phyloP scores from a whole-genome alignment of 2,888 invertebrate species.

The Pachymerium ferrugineum region DNA sequence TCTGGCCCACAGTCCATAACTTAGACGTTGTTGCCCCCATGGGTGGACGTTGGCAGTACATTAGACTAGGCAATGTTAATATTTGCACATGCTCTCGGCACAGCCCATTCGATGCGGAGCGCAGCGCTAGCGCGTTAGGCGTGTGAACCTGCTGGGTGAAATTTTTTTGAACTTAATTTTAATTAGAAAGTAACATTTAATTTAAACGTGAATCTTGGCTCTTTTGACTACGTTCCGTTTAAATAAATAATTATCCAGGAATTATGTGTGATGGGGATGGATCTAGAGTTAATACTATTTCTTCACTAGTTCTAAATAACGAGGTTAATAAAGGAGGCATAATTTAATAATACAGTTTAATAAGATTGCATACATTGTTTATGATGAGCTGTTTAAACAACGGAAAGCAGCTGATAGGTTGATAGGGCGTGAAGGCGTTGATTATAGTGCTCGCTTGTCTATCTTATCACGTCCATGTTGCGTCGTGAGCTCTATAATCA shows the following conservation, averaged over 20 bases:
- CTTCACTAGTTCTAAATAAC: neutral
- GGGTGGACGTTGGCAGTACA: slow-evolving; percentile 13
- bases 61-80: slow-evolving; percentile 1
- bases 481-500: neutral
- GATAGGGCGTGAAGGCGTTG: neutral
- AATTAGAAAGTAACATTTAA: no score
- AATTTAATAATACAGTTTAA: slow-evolving; percentile 4
- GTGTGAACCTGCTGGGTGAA: no score
- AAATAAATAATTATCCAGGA: no score
- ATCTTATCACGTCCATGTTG: neutral
- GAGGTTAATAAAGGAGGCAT: neutral
- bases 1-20: slow-evolving; percentile 9
- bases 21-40: neutral
- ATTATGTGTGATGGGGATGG: no score
- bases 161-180: no score
- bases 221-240: no score
- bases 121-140: neutral
- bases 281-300: no score
- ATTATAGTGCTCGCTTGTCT: slow-evolving; percentile 4
- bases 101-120: neutral
- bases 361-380: neutral
- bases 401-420: neutral
- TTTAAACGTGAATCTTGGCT: no score
- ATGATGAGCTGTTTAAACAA: neutral
- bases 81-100: neutral